phyloP scores from a whole-genome alignment of 2,113 vertebrate genomes.

The Mus musculus region GRCm39 chr4:98061001-98061500 shows the following conservation, averaged over 20 bases:
- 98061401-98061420: background rate
- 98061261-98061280: slow-evolving; percentile 5
- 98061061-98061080: background rate
- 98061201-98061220: background rate
- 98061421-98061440: background rate
- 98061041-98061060: background rate
- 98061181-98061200: background rate
- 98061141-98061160: background rate
- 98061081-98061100: background rate
- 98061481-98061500: background rate
- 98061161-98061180: background rate
- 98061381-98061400: background rate
- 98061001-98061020: background rate
- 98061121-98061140: background rate
- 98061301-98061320: background rate
- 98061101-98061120: background rate
- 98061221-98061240: background rate
- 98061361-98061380: background rate
- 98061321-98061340: background rate
- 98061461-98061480: background rate
- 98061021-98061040: background rate
- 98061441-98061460: too few relatives aligned
- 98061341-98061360: background rate
- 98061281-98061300: background rate
- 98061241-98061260: background rate